Evolutionary conservation across 2,888 invertebrate genomes (phyloP).

Genomic region (Patella caerulea): DNA sequence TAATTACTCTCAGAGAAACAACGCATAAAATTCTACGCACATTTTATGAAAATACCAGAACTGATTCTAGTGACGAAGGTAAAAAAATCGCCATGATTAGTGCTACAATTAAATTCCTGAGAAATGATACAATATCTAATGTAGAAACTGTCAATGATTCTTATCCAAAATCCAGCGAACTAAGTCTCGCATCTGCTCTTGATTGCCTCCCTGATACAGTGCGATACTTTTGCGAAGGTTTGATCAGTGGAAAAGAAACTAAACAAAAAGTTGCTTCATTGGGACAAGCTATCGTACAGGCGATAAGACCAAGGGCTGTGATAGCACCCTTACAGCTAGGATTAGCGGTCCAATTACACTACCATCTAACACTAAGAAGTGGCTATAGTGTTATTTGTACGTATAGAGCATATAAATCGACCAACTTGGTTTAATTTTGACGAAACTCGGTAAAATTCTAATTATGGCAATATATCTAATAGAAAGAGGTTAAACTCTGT

Average conservation of each 20-base stretch:
- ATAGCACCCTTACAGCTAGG: constrained; percentile 47
- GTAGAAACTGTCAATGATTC: neutral
- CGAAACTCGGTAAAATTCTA: too few relatives aligned
- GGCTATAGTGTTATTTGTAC: too few relatives aligned
- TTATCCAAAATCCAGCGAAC: constrained; percentile 9
- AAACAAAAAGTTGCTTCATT: neutral
- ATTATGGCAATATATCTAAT: too few relatives aligned
- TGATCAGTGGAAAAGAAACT: neutral
- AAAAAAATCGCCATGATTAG: constrained; percentile 18
- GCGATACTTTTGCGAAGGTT: neutral
- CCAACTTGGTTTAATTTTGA: too few relatives aligned
- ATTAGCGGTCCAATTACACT: constrained; percentile 43
- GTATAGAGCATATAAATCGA: too few relatives aligned
- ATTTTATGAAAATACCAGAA: neutral
- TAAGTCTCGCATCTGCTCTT: constrained; percentile 14
- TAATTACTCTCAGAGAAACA: constrained; percentile 2
- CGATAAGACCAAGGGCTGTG: constrained; percentile 34
- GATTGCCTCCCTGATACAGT: constrained; percentile 27
- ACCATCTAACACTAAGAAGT: constrained; percentile 44
- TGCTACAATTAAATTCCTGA: constrained; percentile 22
- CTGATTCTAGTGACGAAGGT: constrained; percentile 7
- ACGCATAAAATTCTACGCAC: neutral
- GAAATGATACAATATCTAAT: constrained; percentile 14
- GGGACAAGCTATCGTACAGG: constrained; percentile 36
- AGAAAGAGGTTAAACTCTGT: too few relatives aligned